phyloP scores from a whole-genome alignment of 2,797 vertebrate species.

The Rhabdomys pumilio region DNA sequence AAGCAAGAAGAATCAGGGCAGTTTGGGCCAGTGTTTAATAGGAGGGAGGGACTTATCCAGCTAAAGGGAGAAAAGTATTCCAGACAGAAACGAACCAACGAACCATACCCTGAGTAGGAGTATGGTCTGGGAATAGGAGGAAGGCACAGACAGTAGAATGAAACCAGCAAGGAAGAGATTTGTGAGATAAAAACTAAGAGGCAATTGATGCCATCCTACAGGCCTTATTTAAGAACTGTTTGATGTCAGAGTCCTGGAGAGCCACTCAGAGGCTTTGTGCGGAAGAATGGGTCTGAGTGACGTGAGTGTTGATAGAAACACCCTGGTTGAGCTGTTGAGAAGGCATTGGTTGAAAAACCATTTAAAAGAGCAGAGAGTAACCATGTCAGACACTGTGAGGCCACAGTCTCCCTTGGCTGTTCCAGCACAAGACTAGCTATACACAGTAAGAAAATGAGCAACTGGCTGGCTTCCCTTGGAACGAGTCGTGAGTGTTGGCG shows the following conservation, averaged over 20 bases:
- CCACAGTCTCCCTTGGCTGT: neutral
- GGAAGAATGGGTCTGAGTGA: neutral
- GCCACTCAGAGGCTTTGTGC: neutral
- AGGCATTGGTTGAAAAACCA: neutral
- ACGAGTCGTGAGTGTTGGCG: neutral
- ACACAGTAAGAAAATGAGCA: neutral
- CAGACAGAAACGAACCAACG: neutral
- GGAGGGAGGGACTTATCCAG: neutral
- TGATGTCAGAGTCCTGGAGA: neutral
- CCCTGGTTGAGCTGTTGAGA: neutral
- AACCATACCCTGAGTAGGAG: neutral
- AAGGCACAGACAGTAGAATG: neutral
- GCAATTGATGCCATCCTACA: neutral
- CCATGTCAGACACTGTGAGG: neutral
- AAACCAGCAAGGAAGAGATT: neutral
- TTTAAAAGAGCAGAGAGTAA: neutral
- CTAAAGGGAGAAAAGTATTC: neutral
- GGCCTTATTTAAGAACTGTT: neutral
- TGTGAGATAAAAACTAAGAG: neutral
- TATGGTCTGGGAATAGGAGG: neutral
- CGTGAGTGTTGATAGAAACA: neutral
- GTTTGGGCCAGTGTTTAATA: neutral
- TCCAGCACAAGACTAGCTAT: neutral
- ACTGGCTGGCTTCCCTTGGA: neutral
- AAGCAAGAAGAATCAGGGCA: neutral